Conservation (phyloP, 2,888 invertebrate genomes). For the Ophion ellenae region DNA sequence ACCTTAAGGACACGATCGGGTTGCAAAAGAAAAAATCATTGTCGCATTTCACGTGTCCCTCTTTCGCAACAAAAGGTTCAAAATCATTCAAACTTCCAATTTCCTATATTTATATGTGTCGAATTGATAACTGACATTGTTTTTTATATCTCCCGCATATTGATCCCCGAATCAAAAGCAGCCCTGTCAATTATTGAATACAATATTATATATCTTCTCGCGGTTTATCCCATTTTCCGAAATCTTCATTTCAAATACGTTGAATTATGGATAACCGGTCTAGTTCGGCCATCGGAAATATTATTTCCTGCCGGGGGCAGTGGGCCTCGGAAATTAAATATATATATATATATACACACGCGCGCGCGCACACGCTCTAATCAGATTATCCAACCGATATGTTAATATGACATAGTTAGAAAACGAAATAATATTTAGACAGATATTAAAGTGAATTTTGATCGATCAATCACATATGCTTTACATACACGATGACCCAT, state of each 20-base stretch:
- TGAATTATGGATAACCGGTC: neutral
- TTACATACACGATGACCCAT: neutral
- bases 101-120: too few species aligned
- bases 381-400: constrained; percentile 47
- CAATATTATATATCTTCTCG: too few species aligned
- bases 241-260: neutral
- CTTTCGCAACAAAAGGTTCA: too few species aligned
- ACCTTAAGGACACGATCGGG: too few species aligned
- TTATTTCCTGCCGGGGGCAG: neutral
- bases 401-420: neutral
- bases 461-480: neutral
- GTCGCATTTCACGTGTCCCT: too few species aligned
- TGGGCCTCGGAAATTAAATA: constrained; percentile 35
- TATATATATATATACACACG: neutral
- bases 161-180: too few species aligned
- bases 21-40: too few species aligned
- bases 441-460: constrained; percentile 17
- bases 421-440: constrained; percentile 39
- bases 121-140: too few species aligned
- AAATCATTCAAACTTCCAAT: too few species aligned
- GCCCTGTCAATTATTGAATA: too few species aligned
- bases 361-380: constrained; percentile 4
- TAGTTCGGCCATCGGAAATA: neutral
- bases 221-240: neutral
- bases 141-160: too few species aligned